These are phyloP conservation scores for Gymnocheta viridis DNA, from an alignment of 2,888 invertebrate genomes.

Conservation along the genomic window DNA sequence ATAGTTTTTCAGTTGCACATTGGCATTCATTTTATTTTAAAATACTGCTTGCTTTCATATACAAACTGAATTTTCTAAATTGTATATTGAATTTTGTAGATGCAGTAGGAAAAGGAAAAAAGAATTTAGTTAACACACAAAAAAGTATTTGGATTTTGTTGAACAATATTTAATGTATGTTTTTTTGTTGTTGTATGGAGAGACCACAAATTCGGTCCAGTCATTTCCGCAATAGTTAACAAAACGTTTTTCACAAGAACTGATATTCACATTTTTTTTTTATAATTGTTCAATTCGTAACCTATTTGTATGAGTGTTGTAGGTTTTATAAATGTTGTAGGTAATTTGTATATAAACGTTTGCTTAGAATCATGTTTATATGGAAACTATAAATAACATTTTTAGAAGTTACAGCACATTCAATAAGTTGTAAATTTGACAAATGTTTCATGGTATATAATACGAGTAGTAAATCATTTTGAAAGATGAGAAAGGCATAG, in stretches of 20 bases:
- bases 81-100: neutral
- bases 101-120: neutral
- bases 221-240: conserved; percentile 62
- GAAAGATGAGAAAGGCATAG: no score
- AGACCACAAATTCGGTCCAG: conserved; percentile 60
- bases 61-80: neutral
- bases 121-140: neutral
- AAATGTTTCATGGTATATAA: no score
- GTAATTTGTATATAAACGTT: no score
- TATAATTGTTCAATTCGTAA: no score
- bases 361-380: no score
- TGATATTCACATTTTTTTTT: no score
- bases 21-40: neutral
- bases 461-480: no score
- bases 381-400: no score
- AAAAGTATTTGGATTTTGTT: conserved; percentile 37
- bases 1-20: conserved; percentile 36
- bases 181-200: neutral
- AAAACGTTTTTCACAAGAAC: conserved; percentile 20
- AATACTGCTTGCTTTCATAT: neutral
- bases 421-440: no score
- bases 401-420: no score
- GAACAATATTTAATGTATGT: neutral
- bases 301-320: no score
- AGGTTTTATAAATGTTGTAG: no score